Base-by-base conservation (phyloP, 1,140 invertebrate genomes). In the Zophobas morio region DNA sequence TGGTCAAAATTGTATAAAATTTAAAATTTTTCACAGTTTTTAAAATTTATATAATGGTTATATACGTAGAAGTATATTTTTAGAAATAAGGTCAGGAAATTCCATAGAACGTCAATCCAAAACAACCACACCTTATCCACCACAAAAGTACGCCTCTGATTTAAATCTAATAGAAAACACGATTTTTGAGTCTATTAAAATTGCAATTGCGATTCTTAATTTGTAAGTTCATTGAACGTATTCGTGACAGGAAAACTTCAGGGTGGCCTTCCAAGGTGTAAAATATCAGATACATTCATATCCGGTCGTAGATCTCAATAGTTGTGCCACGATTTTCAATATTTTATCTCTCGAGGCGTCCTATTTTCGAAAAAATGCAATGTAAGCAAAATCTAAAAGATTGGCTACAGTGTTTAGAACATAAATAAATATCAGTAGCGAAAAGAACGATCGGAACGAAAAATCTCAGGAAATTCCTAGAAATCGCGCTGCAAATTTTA, bases 281-380 rank as follows among this genome's bases (percentile, higher is more conserved):
- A 60, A 66, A 40, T 66, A 66, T 66, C 60, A 46, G 60, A 66
- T 66, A 66, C 57, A 63, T 39, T 37, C 57, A 63, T 47, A 40
- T 66, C 60, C 60, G 60, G 60, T n/a, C 60, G n/a, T 39, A 8
- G 8, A 66, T n/a, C 42, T 66, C 20, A 39, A 46, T 39, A 66
- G 8, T 66, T 66, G 8, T 32, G 37, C 42, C 60, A 66, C 60
- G 60, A 8, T 8, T 57, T 6, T 4, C 49, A 20, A 20, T 51
- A 6, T 51, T 51, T 20, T 20, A 51, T 6, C 49, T 20, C 2
- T 20, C 20, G 20, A 20, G 20, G 20, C 20, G 20, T 20, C 20
- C 20, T 20, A 20, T 20, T 20, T 20, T 20, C 20, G 20, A 20
- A 20, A 20, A 20, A 20, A 20, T 20, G 20, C 20, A 20, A 20